Evolutionary conservation across 2,113 vertebrate genomes (phyloP), one percentile per base, ranked within the genome.

Genomic region (Amphilophus citrinellus): DNA sequence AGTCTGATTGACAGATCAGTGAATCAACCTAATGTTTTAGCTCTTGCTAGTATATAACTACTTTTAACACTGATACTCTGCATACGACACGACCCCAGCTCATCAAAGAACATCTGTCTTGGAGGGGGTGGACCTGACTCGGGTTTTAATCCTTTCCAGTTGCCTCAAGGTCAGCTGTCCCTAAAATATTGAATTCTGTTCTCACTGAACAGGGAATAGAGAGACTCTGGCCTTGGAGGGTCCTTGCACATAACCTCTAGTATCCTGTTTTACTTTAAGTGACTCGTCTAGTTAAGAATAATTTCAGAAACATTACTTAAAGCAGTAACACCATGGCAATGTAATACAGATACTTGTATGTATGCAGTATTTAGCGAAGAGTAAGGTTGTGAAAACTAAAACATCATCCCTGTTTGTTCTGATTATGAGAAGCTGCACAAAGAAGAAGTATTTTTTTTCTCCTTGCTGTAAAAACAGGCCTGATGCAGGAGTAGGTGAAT

Each of bases 131-230:
- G 66, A 85, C 84, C 88, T 85, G 88, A 84, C 58, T 61, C 63
- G 83, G 86, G 71, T 80, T 84, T 78, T 53, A 77, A 90, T 89
- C 76, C 71, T 84, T 39, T 56, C 71, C 35, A 10, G 71, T 71
- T 42, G 78, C 80, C 80, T 91, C 80, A 75, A 84, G 88, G 84
- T 91, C 85, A 89, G 61, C 76, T 89, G 44, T 91, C 78, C 53
- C 82, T 90, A 62, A 90, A 91, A 90, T 94, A 93, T 94, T 89
- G 83, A 90, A 93, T 90, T 78, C 60, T 87, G 24, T 90, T 85
- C 73, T 92, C 82, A 81, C 57, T 76, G 78, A 84, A 84, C 73
- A 65, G 56, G 61, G 22, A 77, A 79, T 77, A 87, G 82, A 81
- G 83, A 66, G 60, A 10, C 14, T 79, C 65, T 61, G 63, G 76